A percentile compares a stretch with the other conserved stretches of the same genome.
phyloP scores from a whole-genome alignment of 2,888 invertebrate species.

The Phengaris alcon region DNA sequence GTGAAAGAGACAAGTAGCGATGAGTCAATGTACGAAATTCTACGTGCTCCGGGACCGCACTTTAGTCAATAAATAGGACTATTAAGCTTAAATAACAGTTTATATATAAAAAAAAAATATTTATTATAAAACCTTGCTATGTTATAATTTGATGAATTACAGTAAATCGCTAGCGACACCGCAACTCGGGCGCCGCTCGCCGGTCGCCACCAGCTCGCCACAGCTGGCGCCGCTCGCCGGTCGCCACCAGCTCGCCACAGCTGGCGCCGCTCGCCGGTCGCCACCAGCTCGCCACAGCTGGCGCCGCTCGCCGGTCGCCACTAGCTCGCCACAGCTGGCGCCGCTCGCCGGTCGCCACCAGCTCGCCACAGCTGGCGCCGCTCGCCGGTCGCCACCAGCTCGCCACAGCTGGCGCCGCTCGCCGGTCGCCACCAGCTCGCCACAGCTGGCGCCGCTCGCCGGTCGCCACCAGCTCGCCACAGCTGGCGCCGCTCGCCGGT shows the following conservation, averaged over 20 bases:
- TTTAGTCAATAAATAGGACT: too few species aligned
- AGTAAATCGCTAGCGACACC: slow-evolving; percentile 25
- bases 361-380: slow-evolving; percentile 7
- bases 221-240: slow-evolving; percentile 14
- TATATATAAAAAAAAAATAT: too few species aligned
- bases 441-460: slow-evolving; percentile 18
- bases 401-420: slow-evolving; percentile 16
- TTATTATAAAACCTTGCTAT: neutral
- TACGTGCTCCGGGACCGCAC: too few species aligned
- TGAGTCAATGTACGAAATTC: too few species aligned
- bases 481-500: too few species aligned
- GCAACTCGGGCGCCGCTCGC: slow-evolving; percentile 21
- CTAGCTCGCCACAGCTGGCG: neutral
- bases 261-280: slow-evolving; percentile 1
- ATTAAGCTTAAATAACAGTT: too few species aligned
- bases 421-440: neutral
- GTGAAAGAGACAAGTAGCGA: too few species aligned
- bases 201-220: neutral
- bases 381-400: neutral
- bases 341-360: neutral
- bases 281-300: neutral
- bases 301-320: slow-evolving; percentile 2
- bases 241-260: neutral
- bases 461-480: neutral
- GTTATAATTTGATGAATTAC: neutral